Evolutionary conservation across 2,888 invertebrate genomes (phyloP), one percentile per base, ranked within the genome.

Genomic region (Brachyptera putata): DNA sequence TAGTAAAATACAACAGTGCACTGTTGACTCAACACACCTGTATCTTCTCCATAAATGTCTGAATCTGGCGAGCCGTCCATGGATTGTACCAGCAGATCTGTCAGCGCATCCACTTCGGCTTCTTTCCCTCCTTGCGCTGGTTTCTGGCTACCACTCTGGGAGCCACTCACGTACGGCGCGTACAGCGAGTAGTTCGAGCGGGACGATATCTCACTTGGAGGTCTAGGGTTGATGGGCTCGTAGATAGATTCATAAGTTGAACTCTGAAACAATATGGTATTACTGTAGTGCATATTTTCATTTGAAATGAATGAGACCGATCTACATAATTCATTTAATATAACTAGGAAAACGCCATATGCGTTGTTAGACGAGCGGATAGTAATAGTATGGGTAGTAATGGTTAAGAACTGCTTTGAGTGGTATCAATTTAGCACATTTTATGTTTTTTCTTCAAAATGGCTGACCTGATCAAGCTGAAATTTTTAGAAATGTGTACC

Each of bases 211-310:
- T 86, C 84, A 68, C 84, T 86, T 9, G 86, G 83, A 56, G 89
- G 86, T 34, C 87, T 81, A n/a, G 89, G 89, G 75, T 89, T 91
- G 65, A 93, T 92, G n/a, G 93, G 93, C 70, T 93, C 93, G 74
- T 93, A 93, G 66, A 93, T 86, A 22, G 92, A 91, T 74, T 93
- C 93, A 75, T 93, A 93, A 1, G 87, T 89, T 1, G 82, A 85
- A 34, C 82, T 80, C 76, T 86, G 77, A 1, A 68, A 68, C 64
- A 62, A 64, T 64, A 58, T 57, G 25, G 11, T 37, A 4, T n/a
- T n/a, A n/a, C n/a, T n/a, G 14, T 9, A 11, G 13, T 37, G 13
- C 3, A 37, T 5, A n/a, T 37, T 16, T 4, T 16, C 16, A 3
- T 16, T 3, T 37, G 13, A 5, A 37, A 37, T 37, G 9, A 37